Evolutionary conservation across 1,140 invertebrate species (phyloP).

Genomic region (Musca vetustissima): DNA sequence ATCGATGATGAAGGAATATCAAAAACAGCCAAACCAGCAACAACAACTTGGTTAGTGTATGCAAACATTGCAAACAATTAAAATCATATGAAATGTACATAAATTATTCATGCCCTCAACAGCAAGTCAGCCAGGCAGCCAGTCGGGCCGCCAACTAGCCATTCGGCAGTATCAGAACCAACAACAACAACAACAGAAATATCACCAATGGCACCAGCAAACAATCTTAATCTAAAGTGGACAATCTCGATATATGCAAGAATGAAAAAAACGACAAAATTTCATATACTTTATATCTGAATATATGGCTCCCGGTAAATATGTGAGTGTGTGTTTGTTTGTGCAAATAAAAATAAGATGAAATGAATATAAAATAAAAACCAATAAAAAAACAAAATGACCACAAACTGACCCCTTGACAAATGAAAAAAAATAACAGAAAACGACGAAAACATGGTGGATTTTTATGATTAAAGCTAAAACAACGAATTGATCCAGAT

Average conservation of each 20-base stretch:
- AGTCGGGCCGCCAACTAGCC: no score
- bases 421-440: no score
- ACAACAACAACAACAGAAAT: no score
- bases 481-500: no score
- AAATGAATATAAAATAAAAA: background rate
- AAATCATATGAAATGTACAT: slow-evolving; percentile 56
- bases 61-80: slow-evolving; percentile 55
- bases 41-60: slow-evolving; percentile 28
- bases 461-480: no score
- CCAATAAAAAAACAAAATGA: no score
- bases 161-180: no score
- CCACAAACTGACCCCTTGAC: no score
- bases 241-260: slow-evolving; percentile 49
- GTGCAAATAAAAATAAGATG: background rate
- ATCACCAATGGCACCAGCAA: background rate
- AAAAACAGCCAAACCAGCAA: no score
- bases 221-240: slow-evolving; percentile 51
- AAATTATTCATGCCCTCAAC: slow-evolving; percentile 49
- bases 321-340: background rate
- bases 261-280: slow-evolving; percentile 27
- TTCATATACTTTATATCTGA: background rate
- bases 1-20: no score
- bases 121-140: background rate
- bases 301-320: background rate
- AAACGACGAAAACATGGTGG: no score